phyloP scores from a whole-genome alignment of 2,888 invertebrate genomes.

The Drosophila antonietae region DNA sequence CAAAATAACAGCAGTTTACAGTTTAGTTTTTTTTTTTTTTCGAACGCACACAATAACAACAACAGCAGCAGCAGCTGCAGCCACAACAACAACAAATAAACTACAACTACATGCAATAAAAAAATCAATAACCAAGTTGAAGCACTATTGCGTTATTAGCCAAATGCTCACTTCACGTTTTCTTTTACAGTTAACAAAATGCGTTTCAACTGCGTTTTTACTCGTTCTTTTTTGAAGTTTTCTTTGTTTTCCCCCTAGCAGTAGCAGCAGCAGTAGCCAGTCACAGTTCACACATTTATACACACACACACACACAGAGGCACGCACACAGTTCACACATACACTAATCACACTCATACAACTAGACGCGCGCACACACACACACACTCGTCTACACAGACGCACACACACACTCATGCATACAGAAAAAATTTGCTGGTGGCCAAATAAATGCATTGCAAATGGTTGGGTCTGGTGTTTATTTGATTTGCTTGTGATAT shows the following conservation, averaged over 20 bases:
- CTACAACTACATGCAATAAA: conserved; percentile 60
- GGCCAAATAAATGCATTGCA: conserved; percentile 54
- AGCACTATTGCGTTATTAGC: conserved; percentile 31
- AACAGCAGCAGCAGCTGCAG: conserved; percentile 43
- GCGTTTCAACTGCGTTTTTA: conserved; percentile 68
- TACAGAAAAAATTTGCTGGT: conserved; percentile 63
- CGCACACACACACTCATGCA: conserved; percentile 59
- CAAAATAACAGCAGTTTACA: conserved; percentile 34
- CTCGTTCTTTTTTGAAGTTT: conserved; percentile 78
- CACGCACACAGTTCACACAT: conserved; percentile 10
- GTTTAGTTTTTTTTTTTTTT: background rate
- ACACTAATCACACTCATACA: conserved; percentile 42
- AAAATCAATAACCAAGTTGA: conserved; percentile 64
- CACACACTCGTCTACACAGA: conserved; percentile 5
- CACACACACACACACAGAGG: background rate
- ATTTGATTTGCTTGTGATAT: conserved; percentile 45
- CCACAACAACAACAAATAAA: conserved; percentile 51
- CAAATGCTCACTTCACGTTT: conserved; percentile 16
- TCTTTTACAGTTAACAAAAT: conserved; percentile 37
- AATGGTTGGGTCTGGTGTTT: conserved; percentile 37
- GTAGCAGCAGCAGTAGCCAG: conserved; percentile 45
- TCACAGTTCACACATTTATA: conserved; percentile 60
- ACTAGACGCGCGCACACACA: conserved; percentile 19
- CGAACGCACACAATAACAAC: conserved; percentile 56
- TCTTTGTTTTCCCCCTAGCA: conserved; percentile 79